A percentile compares a stretch with the other conserved stretches of the same genome.
phyloP scores from a whole-genome alignment of 1,140 invertebrate genomes.

The Panonychus citri region DNA sequence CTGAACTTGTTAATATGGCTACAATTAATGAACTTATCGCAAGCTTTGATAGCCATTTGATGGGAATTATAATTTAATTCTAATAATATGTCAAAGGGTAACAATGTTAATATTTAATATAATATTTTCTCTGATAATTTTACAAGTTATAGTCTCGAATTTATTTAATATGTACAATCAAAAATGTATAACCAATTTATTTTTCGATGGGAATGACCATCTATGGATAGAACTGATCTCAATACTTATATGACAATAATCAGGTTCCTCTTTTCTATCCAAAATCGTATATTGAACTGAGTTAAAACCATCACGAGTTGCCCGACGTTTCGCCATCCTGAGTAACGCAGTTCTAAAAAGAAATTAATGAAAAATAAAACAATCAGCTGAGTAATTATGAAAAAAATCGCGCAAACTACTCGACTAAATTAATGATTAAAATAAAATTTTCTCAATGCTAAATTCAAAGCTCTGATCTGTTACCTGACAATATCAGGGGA shows the following conservation, averaged over 20 bases:
- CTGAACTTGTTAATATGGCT: too few species aligned
- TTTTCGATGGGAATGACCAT: constrained; percentile 11
- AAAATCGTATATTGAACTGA: constrained; percentile 15
- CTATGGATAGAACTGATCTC: constrained; percentile 15
- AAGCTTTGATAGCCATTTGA: too few species aligned
- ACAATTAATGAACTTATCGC: too few species aligned
- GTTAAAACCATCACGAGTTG: constrained; percentile 14
- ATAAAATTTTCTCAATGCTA: not conserved
- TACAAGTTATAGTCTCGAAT: too few species aligned
- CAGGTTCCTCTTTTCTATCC: constrained; percentile 6
- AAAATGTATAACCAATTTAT: not conserved
- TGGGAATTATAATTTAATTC: too few species aligned
- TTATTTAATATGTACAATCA: too few species aligned
- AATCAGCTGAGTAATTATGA: too few species aligned
- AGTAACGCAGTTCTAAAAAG: constrained; percentile 9
- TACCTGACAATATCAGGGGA: constrained; percentile 17
- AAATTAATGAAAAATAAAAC: not conserved
- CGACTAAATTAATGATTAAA: not conserved
- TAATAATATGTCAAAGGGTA: too few species aligned
- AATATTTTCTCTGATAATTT: too few species aligned
- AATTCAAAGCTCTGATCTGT: not conserved
- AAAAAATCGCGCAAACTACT: too few species aligned
- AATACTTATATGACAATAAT: constrained; percentile 13
- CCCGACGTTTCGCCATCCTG: constrained; percentile 15
- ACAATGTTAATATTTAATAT: too few species aligned